A percentile compares a stretch with the other conserved stretches of the same genome.
phyloP scores from a whole-genome alignment of 2,797 vertebrate genomes.

The Mus spretus region DNA sequence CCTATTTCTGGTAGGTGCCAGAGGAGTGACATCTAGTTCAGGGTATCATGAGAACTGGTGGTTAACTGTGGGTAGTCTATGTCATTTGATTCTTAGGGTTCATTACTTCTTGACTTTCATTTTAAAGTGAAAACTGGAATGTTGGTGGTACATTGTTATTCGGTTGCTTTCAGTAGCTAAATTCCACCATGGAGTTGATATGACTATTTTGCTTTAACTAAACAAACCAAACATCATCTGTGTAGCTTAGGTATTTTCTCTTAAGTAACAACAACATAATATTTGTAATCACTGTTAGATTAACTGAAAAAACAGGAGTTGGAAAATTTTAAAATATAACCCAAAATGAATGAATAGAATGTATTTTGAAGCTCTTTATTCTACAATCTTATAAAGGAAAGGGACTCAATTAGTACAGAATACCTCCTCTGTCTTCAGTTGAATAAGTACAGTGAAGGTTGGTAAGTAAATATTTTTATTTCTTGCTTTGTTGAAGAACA shows the following conservation, averaged over 20 bases:
- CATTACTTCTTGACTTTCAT: background rate
- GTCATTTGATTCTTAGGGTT: background rate
- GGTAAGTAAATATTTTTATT: slow-evolving; percentile 86
- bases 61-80: background rate
- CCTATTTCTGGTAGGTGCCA: background rate
- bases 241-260: background rate
- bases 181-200: background rate
- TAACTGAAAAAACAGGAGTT: slow-evolving; percentile 15
- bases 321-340: slow-evolving; percentile 41
- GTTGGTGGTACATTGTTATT: background rate
- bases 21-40: background rate
- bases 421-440: slow-evolving; percentile 48
- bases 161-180: slow-evolving; percentile 7
- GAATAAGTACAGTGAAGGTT: slow-evolving; percentile 66
- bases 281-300: slow-evolving; percentile 17
- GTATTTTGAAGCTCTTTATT: slow-evolving; percentile 69
- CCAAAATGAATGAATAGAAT: slow-evolving; percentile 37
- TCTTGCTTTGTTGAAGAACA: slow-evolving; percentile 44
- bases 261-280: background rate
- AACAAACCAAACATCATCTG: background rate
- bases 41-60: background rate
- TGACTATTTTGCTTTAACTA: background rate
- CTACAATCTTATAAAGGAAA: slow-evolving; percentile 55
- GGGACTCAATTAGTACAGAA: slow-evolving; percentile 51
- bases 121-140: background rate